Evolutionary conservation across 1,140 invertebrate genomes (phyloP).

Genomic region (Elymnias hypermnestra): DNA sequence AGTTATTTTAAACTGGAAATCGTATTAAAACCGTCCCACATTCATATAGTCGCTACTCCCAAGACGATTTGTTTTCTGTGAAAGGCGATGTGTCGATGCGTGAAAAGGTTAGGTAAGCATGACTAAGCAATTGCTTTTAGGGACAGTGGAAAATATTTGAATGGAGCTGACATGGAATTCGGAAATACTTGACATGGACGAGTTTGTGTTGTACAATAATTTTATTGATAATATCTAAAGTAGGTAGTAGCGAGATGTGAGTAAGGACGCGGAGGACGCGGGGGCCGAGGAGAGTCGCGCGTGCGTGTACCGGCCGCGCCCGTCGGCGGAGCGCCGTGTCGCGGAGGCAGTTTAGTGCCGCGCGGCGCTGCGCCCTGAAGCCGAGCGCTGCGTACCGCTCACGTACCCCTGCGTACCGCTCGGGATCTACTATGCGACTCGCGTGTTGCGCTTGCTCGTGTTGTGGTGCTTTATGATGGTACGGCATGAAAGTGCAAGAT

Average conservation of each 20-base stretch:
- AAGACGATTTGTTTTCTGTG: not conserved
- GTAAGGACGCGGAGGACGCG: conserved; percentile 32
- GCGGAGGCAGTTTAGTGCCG: conserved; percentile 55
- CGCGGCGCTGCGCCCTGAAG: conserved; percentile 45
- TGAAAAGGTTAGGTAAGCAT: conserved; percentile 5
- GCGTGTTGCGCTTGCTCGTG: conserved; percentile 70
- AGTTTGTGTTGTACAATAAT: conserved; percentile 66
- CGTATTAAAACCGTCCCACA: not conserved
- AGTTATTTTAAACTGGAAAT: not conserved
- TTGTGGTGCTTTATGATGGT: conserved; percentile 73
- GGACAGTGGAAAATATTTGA: conserved; percentile 12
- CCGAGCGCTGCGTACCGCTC: conserved; percentile 27
- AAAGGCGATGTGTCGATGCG: conserved; percentile 1
- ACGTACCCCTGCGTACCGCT: conserved; percentile 30
- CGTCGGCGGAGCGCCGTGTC: conserved; percentile 39
- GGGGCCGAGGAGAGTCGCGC: conserved; percentile 39
- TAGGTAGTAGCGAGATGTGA: conserved; percentile 68
- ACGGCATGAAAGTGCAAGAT: conserved; percentile 65
- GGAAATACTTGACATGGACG: conserved; percentile 43
- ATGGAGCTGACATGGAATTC: conserved; percentile 13
- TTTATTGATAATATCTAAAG: conserved; percentile 73
- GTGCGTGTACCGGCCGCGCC: conserved; percentile 52
- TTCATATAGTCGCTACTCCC: not conserved
- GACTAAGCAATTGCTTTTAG: conserved; percentile 1
- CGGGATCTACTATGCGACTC: conserved; percentile 50